Base-by-base conservation (phyloP, 2,888 invertebrate genomes). In the Ichneumoninae sp. region DNA sequence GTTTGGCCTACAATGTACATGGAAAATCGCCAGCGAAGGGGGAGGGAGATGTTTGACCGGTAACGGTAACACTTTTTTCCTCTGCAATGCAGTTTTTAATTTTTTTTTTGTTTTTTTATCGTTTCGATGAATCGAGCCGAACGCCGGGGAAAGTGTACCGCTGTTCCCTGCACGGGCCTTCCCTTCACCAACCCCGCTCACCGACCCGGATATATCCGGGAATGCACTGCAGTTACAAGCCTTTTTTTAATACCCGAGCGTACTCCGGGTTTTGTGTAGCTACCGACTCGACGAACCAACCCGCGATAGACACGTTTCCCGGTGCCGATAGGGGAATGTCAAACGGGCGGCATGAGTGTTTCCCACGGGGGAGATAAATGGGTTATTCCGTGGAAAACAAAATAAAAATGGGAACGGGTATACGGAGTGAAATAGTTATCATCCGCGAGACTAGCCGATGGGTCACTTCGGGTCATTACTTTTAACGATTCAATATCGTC, bases 331-430 rank as follows among this genome's bases (percentile, higher is more conserved):
- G 52, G 68, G 74, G 52, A 68, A 71, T 62, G 71, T 71, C 83
- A 70, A 83, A 74, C 70, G 71, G 71, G 13, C n/a, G 36, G 69
- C 30, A 80, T 57, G 72, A 47, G 66, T 80, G 66, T 65, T 77
- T 83, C 72, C 70, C 77, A 36, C 74, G 57, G 69, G 74, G 70
- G 74, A 80, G 77, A 80, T 84, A 80, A 77, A 84, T 80, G 80
- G 62, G 77, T 81, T 81, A 74, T 84, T 81, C 26, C 50, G 10
- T 57, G 40, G 69, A 40, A 30, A 52, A 80, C 80, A 60, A 40
- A 19, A 19, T 19, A 10, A 57, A 84, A 52, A 44, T 52, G 44
- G 75, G n/a, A 66, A 83, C 36, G 44, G 76, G 22, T 62, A 60
- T 40, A 44, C 47, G 60, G 5, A 82, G 40, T 19, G 65, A 62